These are phyloP conservation scores for Adelognathus sp. DNA, from an alignment of 2,888 invertebrate genomes.

Conservation along the genomic window DNA sequence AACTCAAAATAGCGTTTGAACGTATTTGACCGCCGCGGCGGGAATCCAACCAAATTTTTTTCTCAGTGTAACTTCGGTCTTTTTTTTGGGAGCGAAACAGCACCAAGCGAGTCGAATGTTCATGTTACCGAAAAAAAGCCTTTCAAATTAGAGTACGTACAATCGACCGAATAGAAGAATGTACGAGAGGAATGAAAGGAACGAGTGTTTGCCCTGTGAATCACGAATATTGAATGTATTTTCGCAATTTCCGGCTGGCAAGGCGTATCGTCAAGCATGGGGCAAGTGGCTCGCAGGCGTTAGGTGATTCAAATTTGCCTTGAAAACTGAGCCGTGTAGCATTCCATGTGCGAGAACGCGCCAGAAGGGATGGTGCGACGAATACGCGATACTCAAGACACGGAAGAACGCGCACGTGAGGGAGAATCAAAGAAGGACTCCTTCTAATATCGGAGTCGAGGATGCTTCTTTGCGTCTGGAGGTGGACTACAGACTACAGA, in stretches of 20 bases:
- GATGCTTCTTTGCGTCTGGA: slow-evolving; percentile 9
- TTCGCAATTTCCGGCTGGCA: slow-evolving; percentile 39
- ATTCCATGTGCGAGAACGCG: slow-evolving; percentile 42
- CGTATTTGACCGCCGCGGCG: too few species aligned
- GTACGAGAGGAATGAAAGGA: neutral
- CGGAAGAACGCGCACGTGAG: slow-evolving; percentile 51
- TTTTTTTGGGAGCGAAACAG: too few species aligned
- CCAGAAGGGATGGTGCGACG: too few species aligned
- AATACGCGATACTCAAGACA: slow-evolving; percentile 52
- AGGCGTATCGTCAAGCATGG: slow-evolving; percentile 15
- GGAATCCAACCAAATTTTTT: too few species aligned
- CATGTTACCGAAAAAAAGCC: neutral
- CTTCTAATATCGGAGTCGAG: slow-evolving; percentile 56
- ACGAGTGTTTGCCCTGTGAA: slow-evolving; percentile 37
- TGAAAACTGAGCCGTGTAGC: slow-evolving; percentile 32
- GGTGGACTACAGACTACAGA: slow-evolving; percentile 28
- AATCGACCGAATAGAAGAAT: neutral
- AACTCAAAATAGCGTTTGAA: too few species aligned
- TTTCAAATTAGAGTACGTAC: neutral
- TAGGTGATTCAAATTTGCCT: slow-evolving; percentile 25
- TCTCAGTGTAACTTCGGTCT: too few species aligned
- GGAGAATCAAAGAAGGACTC: slow-evolving; percentile 62
- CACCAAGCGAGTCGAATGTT: neutral
- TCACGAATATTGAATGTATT: slow-evolving; percentile 51
- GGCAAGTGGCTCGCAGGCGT: slow-evolving; percentile 25